Base-by-base conservation (phyloP, 2,113 vertebrate species). In the Datnioides undecimradiatus region DNA sequence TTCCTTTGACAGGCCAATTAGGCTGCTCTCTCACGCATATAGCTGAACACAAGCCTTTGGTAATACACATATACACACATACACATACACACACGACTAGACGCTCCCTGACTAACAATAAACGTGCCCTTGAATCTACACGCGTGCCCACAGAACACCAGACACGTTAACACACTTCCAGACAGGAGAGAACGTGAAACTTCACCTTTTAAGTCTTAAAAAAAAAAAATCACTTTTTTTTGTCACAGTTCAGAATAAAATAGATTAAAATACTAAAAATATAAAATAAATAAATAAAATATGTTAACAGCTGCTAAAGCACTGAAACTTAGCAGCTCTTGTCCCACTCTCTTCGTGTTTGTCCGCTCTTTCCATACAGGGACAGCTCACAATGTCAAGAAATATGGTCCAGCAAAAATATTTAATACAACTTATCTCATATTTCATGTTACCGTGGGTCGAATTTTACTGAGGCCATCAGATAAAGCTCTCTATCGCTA, bases 1-100 rank as follows among this genome's bases (percentile, higher is more conserved):
- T 88, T 87, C 73, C 63, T 82, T 29, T 87, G 90, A 87, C 88
- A 91, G 83, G 85, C 88, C 89, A 90, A 92, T 93, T 91, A 89
- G 77, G 66, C 70, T 78, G 84, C 80, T 83, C 67, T 43, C 45
- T 82, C 80, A 85, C 29, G 55, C 86, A 87, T 88, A 73, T n/a
- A 81, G 76, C 66, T 9, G 36, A 73, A 72, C 41, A 57, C 68
- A 77, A 67, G 58, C 59, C 55, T 69, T 69, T 64, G 64, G 59
- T 74, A 45, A 33, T 2, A 59, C 40, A 76, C 63, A 29, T 1
- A 59, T 40, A 76, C 62, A 55, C 58, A 80, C 41, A 49, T 33
- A 27, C 29, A 25, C 27, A n/a, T 38, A 51, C 49, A 68, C 14
- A 10, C 21, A 6, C 25, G 9, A 31, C 9, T n/a, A 45, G 16